These are phyloP conservation scores for Branchellion lobata DNA, from an alignment of 2,888 invertebrate species.

Conservation along the genomic window DNA sequence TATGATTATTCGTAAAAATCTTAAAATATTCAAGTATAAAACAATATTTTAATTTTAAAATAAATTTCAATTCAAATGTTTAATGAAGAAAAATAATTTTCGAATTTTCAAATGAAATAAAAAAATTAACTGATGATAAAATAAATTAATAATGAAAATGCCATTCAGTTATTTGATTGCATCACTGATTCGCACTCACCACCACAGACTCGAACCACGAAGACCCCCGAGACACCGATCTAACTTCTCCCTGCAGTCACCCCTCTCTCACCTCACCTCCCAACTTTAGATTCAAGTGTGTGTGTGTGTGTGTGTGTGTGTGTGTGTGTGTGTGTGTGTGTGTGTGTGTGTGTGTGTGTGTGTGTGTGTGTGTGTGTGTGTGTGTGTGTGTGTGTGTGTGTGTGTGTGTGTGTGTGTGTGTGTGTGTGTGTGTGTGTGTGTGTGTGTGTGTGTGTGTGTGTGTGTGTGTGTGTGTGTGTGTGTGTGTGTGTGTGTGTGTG, in stretches of 20 bases:
- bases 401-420: slow-evolving; percentile 14
- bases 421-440: slow-evolving; percentile 37
- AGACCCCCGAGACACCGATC: neutral
- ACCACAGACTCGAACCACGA: slow-evolving; percentile 1
- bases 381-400: slow-evolving; percentile 23
- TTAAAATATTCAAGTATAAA: too few species aligned
- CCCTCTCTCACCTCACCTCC: slow-evolving; percentile 12
- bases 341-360: slow-evolving; percentile 1
- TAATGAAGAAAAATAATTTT: too few species aligned
- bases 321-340: slow-evolving; percentile 16
- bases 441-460: slow-evolving; percentile 33
- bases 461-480: slow-evolving; percentile 23
- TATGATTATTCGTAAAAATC: too few species aligned
- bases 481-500: too few species aligned
- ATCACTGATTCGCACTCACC: too few species aligned
- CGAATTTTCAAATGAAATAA: too few species aligned
- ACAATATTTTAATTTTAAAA: too few species aligned
- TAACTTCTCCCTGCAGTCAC: slow-evolving; percentile 12
- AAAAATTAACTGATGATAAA: too few species aligned
- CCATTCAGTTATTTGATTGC: too few species aligned
- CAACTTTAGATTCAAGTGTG: slow-evolving; percentile 1
- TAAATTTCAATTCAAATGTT: too few species aligned
- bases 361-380: slow-evolving; percentile 21
- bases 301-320: neutral
- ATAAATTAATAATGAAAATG: too few species aligned